phyloP scores from a whole-genome alignment of 2,888 invertebrate genomes.

The Lissonota sp. region DNA sequence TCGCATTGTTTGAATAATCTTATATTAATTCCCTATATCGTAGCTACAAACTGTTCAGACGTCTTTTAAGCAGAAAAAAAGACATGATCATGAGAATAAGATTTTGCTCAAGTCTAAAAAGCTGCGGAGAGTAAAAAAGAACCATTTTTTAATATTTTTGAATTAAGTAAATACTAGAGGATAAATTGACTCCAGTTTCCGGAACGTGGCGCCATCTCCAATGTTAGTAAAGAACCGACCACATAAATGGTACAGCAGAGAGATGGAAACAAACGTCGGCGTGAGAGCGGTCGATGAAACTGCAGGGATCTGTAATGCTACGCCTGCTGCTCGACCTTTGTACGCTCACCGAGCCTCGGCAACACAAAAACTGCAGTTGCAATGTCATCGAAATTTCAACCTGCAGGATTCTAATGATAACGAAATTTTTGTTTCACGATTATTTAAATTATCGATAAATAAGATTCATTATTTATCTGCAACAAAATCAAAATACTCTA shows the following conservation, averaged over 20 bases:
- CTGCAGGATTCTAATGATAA: background rate
- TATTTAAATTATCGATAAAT: too few species aligned
- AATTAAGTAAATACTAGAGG: too few species aligned
- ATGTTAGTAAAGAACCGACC: slow-evolving; percentile 15
- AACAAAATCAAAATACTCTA: too few species aligned
- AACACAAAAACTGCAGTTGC: slow-evolving; percentile 37
- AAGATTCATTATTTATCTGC: too few species aligned
- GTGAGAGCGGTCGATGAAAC: slow-evolving; percentile 70
- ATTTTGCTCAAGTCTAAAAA: too few species aligned
- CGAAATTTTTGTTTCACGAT: background rate
- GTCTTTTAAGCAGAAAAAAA: too few species aligned
- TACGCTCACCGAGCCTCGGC: slow-evolving; percentile 52
- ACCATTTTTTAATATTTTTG: too few species aligned
- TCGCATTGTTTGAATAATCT: too few species aligned
- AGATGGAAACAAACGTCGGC: slow-evolving; percentile 47
- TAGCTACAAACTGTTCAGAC: too few species aligned
- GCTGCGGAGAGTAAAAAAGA: too few species aligned
- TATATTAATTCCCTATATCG: too few species aligned
- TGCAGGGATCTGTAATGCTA: slow-evolving; percentile 71
- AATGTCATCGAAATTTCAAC: slow-evolving; percentile 45
- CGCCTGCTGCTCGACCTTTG: slow-evolving; percentile 27
- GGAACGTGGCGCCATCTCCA: slow-evolving; percentile 71
- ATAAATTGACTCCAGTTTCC: background rate
- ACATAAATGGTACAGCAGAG: slow-evolving; percentile 44
- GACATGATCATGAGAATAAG: too few species aligned